A percentile compares a stretch with the other conserved stretches of the same genome.
Evolutionary conservation across 2,888 invertebrate species (phyloP).

Genomic region (Thyatira batis): DNA sequence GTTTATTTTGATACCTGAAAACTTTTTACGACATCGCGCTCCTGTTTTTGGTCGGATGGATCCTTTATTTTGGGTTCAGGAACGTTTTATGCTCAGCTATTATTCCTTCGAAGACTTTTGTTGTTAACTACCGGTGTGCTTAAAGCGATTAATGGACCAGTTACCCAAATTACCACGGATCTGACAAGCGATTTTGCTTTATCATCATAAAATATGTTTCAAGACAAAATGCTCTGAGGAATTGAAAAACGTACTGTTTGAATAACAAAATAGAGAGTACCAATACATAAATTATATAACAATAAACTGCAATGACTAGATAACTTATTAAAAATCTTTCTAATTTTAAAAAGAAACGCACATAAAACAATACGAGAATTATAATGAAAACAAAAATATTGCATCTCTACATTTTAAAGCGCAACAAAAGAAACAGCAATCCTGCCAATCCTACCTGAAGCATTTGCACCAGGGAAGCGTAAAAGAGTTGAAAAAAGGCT

Average conservation of each 20-base stretch:
- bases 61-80: background rate
- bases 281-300: too few species aligned
- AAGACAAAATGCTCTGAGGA: too few species aligned
- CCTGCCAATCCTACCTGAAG: constrained; percentile 33
- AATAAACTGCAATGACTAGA: too few species aligned
- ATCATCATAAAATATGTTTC: too few species aligned
- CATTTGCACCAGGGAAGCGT: constrained; percentile 45
- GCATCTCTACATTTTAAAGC: constrained; percentile 3
- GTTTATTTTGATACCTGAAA: constrained; percentile 19
- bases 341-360: too few species aligned
- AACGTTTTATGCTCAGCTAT: background rate
- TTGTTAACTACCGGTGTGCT: background rate
- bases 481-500: constrained; percentile 38
- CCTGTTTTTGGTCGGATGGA: constrained; percentile 3
- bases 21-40: constrained; percentile 14
- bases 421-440: constrained; percentile 30
- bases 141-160: background rate
- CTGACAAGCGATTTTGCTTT: too few species aligned
- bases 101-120: background rate
- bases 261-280: too few species aligned
- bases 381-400: background rate
- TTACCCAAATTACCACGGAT: background rate
- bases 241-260: too few species aligned
- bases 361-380: background rate
- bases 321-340: too few species aligned